Conservation (phyloP, 2,797 vertebrate species). For the Microhierax caerulescens region DNA sequence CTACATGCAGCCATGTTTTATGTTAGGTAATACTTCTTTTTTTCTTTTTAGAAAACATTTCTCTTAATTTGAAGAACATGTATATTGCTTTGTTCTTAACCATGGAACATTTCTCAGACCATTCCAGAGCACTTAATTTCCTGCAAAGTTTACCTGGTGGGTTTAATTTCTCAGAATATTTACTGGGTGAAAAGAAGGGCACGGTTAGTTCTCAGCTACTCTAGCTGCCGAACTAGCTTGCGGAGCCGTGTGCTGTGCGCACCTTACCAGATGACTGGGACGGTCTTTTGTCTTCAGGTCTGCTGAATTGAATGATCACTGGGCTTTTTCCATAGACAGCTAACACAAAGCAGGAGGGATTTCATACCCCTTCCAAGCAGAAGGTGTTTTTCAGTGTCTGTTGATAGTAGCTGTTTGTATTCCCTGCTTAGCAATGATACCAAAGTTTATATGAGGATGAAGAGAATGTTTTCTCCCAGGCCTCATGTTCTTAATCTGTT, state of each 20-base stretch:
- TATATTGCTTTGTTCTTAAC: not conserved
- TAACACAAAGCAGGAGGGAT: not conserved
- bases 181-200: not conserved
- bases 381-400: not conserved
- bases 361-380: not conserved
- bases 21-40: not conserved
- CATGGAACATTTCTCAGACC: not conserved
- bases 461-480: not conserved
- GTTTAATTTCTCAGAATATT: not conserved
- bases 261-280: not conserved
- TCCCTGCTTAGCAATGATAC: not conserved
- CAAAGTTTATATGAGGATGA: not conserved
- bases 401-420: not conserved
- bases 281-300: not conserved
- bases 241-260: not conserved
- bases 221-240: not conserved
- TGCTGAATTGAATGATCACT: not conserved
- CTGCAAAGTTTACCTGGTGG: not conserved
- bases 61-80: not conserved
- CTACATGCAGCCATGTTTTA: not conserved
- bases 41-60: not conserved
- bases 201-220: not conserved
- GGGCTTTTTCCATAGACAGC: not conserved
- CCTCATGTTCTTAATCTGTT: not conserved
- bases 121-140: slow-evolving; percentile 21